Conservation (phyloP, 92 coral and sea anemone genomes). For the Parazoanthus swiftii region DNA sequence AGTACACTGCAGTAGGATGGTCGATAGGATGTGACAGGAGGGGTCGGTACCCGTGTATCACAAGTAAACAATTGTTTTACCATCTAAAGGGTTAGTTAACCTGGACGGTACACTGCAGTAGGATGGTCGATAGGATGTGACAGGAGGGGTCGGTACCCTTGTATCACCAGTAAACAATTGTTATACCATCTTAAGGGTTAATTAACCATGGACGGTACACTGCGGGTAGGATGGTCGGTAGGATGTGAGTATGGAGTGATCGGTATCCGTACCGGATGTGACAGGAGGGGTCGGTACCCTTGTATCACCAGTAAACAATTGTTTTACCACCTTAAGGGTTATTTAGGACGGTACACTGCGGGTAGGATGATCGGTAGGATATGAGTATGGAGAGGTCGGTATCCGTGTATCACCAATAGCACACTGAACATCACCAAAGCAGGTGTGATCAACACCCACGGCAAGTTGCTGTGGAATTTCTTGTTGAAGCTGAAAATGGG, state of each 20-base stretch:
- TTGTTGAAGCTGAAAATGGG: conserved; percentile 21
- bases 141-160: not conserved
- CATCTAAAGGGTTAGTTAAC: not conserved
- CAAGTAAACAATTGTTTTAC: not conserved
- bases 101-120: not conserved
- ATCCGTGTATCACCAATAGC: conserved; percentile 12
- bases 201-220: not conserved
- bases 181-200: not conserved
- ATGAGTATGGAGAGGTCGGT: not conserved
- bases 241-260: not conserved
- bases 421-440: conserved; percentile 20
- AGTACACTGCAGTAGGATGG: not conserved
- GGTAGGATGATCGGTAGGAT: conserved; percentile 5
- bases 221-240: not conserved
- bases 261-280: not conserved
- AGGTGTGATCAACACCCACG: conserved; percentile 31
- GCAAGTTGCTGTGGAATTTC: conserved; percentile 20
- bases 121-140: not conserved
- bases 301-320: not conserved
- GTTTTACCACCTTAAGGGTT: not conserved
- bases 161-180: not conserved
- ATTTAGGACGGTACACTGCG: not conserved
- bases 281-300: not conserved
- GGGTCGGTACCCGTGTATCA: not conserved
- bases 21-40: not conserved